These are phyloP conservation scores for Fistularia commersonii DNA, from an alignment of 2,797 vertebrate species.

Conservation along the genomic window DNA sequence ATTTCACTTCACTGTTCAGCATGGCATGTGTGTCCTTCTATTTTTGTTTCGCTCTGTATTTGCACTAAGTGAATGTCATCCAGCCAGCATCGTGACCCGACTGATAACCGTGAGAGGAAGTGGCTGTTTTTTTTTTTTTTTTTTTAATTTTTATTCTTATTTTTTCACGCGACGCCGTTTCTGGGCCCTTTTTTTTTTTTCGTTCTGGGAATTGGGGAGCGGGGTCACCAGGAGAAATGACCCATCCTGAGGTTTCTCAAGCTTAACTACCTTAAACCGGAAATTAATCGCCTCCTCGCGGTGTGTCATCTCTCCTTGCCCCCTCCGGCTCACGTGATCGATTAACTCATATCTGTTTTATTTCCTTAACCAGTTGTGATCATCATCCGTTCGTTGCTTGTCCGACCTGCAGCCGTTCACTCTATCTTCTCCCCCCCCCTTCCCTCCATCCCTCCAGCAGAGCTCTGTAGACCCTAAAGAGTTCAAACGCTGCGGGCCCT, in stretches of 20 bases:
- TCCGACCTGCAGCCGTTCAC: slow-evolving; percentile 70
- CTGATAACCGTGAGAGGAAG: too few relatives aligned
- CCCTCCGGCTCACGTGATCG: slow-evolving; percentile 57
- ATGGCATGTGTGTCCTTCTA: slow-evolving; percentile 43
- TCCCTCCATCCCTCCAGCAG: too few relatives aligned
- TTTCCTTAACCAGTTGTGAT: slow-evolving; percentile 56
- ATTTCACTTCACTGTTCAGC: slow-evolving; percentile 11
- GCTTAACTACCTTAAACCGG: background rate
- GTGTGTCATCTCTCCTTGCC: slow-evolving; percentile 62
- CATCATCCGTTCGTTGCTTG: slow-evolving; percentile 74
- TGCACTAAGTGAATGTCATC: slow-evolving; percentile 26
- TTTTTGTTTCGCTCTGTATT: too few relatives aligned
- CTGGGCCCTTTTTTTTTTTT: too few relatives aligned
- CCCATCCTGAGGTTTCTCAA: slow-evolving; percentile 46
- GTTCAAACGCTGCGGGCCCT: slow-evolving; percentile 99
- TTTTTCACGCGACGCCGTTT: slow-evolving; percentile 35
- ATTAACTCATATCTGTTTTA: slow-evolving; percentile 61
- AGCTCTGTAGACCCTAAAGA: slow-evolving; percentile 98
- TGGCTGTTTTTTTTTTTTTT: slow-evolving; percentile 53
- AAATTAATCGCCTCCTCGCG: slow-evolving; percentile 30
- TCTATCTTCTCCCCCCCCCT: slow-evolving; percentile 87
- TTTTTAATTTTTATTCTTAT: slow-evolving; percentile 43
- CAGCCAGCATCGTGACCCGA: slow-evolving; percentile 38
- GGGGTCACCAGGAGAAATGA: too few relatives aligned
- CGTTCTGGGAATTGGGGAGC: too few relatives aligned